Evolutionary conservation across 2,888 invertebrate genomes (phyloP).

Genomic region (Calameuta idolon): DNA sequence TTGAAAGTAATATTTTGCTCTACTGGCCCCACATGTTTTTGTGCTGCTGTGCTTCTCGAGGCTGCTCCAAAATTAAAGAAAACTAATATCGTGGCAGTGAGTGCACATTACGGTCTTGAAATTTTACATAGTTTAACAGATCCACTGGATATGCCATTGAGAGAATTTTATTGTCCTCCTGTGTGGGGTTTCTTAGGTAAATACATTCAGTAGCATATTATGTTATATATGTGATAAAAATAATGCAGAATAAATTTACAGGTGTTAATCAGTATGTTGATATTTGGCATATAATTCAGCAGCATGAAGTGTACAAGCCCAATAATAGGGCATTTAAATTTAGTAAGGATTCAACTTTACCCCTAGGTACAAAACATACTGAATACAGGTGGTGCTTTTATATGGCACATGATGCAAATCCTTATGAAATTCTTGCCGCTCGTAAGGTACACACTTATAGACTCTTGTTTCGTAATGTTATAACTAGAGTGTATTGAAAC

Average conservation of each 20-base stretch:
- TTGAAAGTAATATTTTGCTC: slow-evolving; percentile 71
- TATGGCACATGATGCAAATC: slow-evolving; percentile 65
- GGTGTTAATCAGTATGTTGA: slow-evolving; percentile 72
- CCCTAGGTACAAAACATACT: slow-evolving; percentile 68
- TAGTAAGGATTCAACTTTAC: slow-evolving; percentile 67
- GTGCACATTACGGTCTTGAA: slow-evolving; percentile 71
- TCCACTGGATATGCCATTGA: slow-evolving; percentile 65
- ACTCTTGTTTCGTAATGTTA: not conserved
- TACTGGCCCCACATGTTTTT: slow-evolving; percentile 72
- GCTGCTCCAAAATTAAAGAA: slow-evolving; percentile 63
- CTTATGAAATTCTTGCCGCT: slow-evolving; percentile 64
- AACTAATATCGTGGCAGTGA: slow-evolving; percentile 71
- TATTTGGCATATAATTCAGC: slow-evolving; percentile 69
- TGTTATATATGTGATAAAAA: not conserved
- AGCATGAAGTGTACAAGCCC: slow-evolving; percentile 69
- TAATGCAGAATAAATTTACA: slow-evolving; percentile 7
- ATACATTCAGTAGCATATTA: slow-evolving; percentile 7
- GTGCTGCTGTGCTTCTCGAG: slow-evolving; percentile 69
- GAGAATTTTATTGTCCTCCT: slow-evolving; percentile 72
- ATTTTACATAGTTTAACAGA: slow-evolving; percentile 51
- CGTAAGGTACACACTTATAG: slow-evolving; percentile 58
- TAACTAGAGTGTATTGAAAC: slow-evolving; percentile 21
- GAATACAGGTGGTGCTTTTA: slow-evolving; percentile 72
- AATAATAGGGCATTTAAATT: slow-evolving; percentile 69
- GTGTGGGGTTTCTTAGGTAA: slow-evolving; percentile 73